phyloP scores from a whole-genome alignment of 2,113 vertebrate species.

The Cheirogaleus medius region DNA sequence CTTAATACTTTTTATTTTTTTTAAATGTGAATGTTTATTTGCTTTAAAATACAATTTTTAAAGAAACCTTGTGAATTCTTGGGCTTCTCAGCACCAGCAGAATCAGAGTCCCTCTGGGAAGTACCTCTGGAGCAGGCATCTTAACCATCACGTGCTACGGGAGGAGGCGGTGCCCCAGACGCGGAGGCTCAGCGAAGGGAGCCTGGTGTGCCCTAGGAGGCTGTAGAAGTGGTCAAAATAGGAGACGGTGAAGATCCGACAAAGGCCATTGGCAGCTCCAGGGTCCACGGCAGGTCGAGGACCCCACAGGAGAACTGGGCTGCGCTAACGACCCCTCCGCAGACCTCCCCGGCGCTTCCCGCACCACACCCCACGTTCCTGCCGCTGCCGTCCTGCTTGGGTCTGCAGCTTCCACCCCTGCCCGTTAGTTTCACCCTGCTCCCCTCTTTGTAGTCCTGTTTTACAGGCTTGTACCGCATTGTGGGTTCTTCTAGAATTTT shows the following conservation, averaged over 20 bases:
- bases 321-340: background rate
- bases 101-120: background rate
- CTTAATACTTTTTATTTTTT: background rate
- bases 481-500: background rate
- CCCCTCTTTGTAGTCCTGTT: background rate
- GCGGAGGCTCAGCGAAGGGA: background rate
- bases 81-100: background rate
- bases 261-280: background rate
- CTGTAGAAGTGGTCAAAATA: background rate
- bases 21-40: background rate
- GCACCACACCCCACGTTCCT: background rate
- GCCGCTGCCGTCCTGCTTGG: background rate
- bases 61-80: background rate
- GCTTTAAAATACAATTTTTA: background rate
- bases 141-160: background rate
- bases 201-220: background rate
- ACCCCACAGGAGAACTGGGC: background rate
- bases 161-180: background rate
- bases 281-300: no score
- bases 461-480: background rate
- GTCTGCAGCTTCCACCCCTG: background rate
- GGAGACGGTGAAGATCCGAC: background rate
- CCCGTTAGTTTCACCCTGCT: background rate
- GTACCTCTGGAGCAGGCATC: background rate
- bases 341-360: background rate